Evolutionary conservation across 2,888 invertebrate genomes (phyloP), one percentile per base, ranked within the genome.

Genomic region (Metacarcinus magister): DNA sequence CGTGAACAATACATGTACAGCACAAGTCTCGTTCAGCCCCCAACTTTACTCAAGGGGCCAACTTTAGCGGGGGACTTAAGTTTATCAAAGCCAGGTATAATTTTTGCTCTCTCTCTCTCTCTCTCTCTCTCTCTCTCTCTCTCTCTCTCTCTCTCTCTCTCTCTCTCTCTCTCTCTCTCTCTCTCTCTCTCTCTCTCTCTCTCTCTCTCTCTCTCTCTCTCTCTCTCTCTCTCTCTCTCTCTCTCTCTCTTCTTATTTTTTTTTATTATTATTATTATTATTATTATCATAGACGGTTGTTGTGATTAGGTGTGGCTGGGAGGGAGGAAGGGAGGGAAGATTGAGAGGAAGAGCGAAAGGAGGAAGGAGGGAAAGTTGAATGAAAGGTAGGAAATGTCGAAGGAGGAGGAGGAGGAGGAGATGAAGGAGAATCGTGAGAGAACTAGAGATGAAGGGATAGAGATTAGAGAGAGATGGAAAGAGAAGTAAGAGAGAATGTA

Each of bases 91-190:
- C 87, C 39, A 87, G 0, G 87, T 87, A 39, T 87, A 75, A 75
- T 75, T 87, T 32, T 39, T 39, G 2, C 23, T 32, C 39, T 32
- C 87, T 39, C 39, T 32, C 87, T 39, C 87, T 39, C 87, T 87
- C 32, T 39, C 87, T 87, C 39, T 87, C 39, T 87, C 87, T 39
- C 39, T 87, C 87, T 39, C 87, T 39, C 87, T 87, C 87, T 32
- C 87, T 39, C 32, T 87, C 87, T 87, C 87, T 87, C 87, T 87
- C 87, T 87, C 87, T 39, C 87, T 87, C 87, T 39, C 87, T 87
- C 87, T 87, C 87, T 87, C 87, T 87, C 39, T 87, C 32, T 87
- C 87, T 87, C 32, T 87, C 87, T 82, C 28, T 32, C 82, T 82
- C 28, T 10, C 5, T 82, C 5, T 10, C 28, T 10, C 28, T 82